Conservation (phyloP, 1,140 invertebrate genomes). For the Harlomillsia oculata region DNA sequence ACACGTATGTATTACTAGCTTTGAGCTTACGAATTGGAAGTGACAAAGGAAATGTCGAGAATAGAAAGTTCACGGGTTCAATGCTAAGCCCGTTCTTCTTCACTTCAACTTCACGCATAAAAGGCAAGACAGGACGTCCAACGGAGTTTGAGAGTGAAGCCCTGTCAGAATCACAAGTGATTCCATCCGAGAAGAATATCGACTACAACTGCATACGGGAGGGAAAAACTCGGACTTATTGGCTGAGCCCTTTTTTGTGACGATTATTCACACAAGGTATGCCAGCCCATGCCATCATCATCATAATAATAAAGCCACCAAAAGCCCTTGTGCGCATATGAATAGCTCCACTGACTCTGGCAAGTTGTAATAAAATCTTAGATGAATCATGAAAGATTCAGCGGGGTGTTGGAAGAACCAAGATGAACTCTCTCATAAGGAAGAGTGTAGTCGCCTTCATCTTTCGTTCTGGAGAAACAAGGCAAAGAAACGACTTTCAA, state of each 20-base stretch:
- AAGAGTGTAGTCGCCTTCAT: too few species aligned
- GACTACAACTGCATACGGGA: background rate
- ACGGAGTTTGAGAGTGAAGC: background rate
- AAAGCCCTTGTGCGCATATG: background rate
- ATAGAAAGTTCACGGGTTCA: too few species aligned
- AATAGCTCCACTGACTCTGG: background rate
- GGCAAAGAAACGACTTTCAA: too few species aligned
- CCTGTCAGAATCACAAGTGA: background rate
- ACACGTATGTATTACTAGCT: too few species aligned
- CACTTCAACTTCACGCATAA: too few species aligned
- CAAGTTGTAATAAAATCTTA: slow-evolving; percentile 13
- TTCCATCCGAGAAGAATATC: background rate
- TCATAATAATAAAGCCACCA: too few species aligned
- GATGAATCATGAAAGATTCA: slow-evolving; percentile 14
- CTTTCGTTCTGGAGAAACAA: too few species aligned
- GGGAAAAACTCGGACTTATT: background rate
- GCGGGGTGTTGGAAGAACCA: slow-evolving; percentile 13
- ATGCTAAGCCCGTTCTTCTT: too few species aligned
- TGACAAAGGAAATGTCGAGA: too few species aligned
- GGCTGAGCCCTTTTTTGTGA: slow-evolving; percentile 9
- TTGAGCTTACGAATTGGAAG: too few species aligned
- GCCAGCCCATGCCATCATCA: slow-evolving; percentile 1
- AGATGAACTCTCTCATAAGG: too few species aligned
- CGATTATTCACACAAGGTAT: slow-evolving; percentile 16
- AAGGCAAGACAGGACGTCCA: slow-evolving; percentile 7